phyloP scores from a whole-genome alignment of 2,113 vertebrate genomes.

The Trochalopteron elliotii region DNA sequence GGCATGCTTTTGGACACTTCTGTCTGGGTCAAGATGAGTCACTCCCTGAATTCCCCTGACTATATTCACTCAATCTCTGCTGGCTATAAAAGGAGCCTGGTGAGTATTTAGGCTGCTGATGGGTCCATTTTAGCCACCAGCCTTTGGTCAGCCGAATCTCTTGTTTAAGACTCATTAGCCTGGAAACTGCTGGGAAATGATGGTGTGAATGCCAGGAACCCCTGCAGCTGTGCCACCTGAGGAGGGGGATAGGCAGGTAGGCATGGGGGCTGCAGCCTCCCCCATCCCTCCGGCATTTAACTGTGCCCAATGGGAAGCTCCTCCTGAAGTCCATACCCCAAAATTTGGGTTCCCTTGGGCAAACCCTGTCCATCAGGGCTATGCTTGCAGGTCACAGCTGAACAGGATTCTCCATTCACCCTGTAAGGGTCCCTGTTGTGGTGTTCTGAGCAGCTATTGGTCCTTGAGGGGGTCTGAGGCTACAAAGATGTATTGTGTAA shows the following conservation, averaged over 20 bases:
- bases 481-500: fast-evolving
- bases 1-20: background rate
- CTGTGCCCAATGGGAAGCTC: background rate
- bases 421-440: background rate
- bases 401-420: background rate
- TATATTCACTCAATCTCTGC: background rate
- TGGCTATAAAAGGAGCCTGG: background rate
- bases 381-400: background rate
- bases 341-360: background rate
- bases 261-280: background rate
- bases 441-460: fast-evolving
- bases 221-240: background rate
- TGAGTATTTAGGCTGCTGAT: background rate
- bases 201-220: background rate
- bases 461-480: background rate
- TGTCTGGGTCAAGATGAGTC: background rate
- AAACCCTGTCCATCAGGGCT: background rate
- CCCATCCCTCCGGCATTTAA: background rate
- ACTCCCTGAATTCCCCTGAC: background rate
- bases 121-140: background rate
- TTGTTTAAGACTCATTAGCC: background rate
- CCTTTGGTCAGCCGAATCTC: background rate
- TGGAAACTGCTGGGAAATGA: background rate
- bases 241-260: background rate
- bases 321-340: background rate